Evolutionary conservation across 2,113 vertebrate species (phyloP), one percentile per base, ranked within the genome.

Genomic region (Hymenochirus boettgeri): DNA sequence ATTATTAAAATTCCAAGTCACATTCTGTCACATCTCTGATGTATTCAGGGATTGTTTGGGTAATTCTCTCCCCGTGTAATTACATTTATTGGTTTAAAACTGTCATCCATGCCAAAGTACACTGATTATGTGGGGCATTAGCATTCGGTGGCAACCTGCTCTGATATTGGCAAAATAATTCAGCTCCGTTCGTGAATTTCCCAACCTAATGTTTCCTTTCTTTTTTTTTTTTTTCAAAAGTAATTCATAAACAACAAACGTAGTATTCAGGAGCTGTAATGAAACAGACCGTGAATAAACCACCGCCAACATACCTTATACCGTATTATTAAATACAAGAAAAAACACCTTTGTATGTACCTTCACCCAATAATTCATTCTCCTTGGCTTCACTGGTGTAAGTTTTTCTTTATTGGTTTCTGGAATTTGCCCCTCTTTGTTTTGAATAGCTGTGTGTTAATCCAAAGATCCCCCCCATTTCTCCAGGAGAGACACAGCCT

Each of bases 161-260:
- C 27, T 59, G 56, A 67, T 67, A 67, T 67, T 59, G 64, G 64
- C 64, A 67, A 37, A 59, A 59, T 67, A 67, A 67, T 59, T 59
- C 31, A 59, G 42, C 18, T 25, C 46, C 26, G 56, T 59, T 59
- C 45, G 45, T 52, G 56, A 67, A 67, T 67, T 52, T 67, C 33
- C 45, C 33, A 42, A n/a, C 31, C 29, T 59, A 67, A 67, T 67
- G 47, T 67, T 67, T n/a, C n/a, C n/a, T n/a, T n/a, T n/a, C n/a
- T n/a, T n/a, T n/a, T n/a, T n/a, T n/a, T n/a, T n/a, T 33, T 39
- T 26, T 48, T 50, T 26, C 23, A 29, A 7, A 29, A 11, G n/a
- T 19, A 50, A 35, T 65, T 47, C 45, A 27, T 22, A 58, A 66
- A 58, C 27, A 45, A 58, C 33, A 51, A 35, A 37, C 22, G 21